Base-by-base conservation (phyloP, 2,797 vertebrate genomes). In the Melanotaenia nigrans region DNA sequence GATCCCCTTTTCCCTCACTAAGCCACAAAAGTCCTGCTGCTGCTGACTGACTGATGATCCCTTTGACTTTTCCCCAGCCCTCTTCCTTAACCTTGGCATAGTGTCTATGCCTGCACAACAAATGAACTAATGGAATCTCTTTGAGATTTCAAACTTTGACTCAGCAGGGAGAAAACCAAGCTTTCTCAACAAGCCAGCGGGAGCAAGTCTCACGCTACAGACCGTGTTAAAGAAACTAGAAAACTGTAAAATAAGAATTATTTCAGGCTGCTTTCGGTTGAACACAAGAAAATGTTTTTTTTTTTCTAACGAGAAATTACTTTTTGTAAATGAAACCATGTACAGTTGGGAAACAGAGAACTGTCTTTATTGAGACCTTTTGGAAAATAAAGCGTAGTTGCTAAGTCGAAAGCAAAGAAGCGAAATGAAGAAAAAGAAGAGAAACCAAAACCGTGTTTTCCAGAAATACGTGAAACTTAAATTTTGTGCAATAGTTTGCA, bases 1-100 rank as follows among this genome's bases (percentile, higher is more conserved):
- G 93, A 91, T 96, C 94, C 94, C 95, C 94, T 95, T 94, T 93
- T 96, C 94, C 96, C 93, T 96, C 95, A 87, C 71, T 5, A 75
- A 71, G 85, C 91, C 93, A 94, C 85, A 89, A 81, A 93, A 85
- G 86, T 94, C 94, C 95, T 95, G 84, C 95, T 95, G 95, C 96
- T 95, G 95, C 95, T 94, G 89, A 90, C 85, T 89, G 88, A 93
- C 89, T 89, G 84, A 95, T 77, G 51, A 84, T 80, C 58, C 78
- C 72, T 35, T 68, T 73, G 69, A 67, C 69, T 25, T 67, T 80
- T 51, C 12, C 11, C 7, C 42, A 24, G 56, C 55, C 68, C 32
- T n/a, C 56, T 55, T 32, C 75, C 68, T 61, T 28, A 66, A 78
- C 77, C 73, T 65, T 79, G 89, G 89, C 91, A 87, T 92, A 88